Evolutionary conservation across 2,113 vertebrate species (phyloP).

Genomic region (Catharus minimus): DNA sequence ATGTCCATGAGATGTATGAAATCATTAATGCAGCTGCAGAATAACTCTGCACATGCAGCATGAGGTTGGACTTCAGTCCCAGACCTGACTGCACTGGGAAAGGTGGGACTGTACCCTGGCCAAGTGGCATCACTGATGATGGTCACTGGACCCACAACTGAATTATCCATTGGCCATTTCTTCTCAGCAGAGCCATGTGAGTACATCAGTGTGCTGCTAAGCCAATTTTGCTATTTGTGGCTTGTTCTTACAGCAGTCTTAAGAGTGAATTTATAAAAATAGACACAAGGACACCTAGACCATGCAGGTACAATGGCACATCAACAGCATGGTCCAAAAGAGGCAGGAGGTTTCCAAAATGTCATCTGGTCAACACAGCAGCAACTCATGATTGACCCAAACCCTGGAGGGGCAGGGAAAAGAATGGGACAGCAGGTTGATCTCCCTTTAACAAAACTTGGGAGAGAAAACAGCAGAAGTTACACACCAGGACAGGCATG

Average conservation of each 20-base stretch:
- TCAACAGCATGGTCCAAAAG: background rate
- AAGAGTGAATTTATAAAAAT: background rate
- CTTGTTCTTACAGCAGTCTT: background rate
- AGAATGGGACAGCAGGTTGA: background rate
- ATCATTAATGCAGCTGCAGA: background rate
- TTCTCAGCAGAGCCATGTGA: background rate
- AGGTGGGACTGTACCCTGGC: background rate
- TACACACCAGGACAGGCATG: background rate
- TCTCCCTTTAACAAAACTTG: background rate
- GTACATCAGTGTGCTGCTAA: background rate
- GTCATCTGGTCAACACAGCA: background rate
- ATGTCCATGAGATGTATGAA: background rate
- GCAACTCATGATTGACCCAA: background rate
- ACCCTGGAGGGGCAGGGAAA: background rate
- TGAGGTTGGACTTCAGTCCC: background rate
- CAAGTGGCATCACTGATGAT: background rate
- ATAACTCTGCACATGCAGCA: background rate
- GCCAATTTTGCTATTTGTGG: background rate
- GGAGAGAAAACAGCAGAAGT: background rate
- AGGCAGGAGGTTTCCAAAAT: background rate
- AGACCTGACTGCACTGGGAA: background rate
- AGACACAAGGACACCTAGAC: background rate
- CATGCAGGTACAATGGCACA: rapidly evolving
- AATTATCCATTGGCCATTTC: background rate
- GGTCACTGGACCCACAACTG: background rate